Conservation (phyloP, 2,113 vertebrate species). For the Platanista minor region DNA sequence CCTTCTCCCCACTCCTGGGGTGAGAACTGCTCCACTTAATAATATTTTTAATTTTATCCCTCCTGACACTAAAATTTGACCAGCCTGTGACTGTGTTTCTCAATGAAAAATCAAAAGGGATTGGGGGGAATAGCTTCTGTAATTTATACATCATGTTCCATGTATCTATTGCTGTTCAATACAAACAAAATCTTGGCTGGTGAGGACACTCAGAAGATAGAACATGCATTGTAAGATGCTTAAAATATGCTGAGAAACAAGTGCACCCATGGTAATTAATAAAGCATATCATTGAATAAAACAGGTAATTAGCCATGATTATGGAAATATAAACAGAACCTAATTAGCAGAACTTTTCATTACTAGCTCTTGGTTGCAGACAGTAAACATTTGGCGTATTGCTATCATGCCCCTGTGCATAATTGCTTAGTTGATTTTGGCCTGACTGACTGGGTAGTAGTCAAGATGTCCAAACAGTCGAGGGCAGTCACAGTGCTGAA, state of each 20-base stretch:
- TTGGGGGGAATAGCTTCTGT: not conserved
- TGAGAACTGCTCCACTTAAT: not conserved
- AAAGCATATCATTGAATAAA: conserved; percentile 39
- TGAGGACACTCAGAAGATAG: not conserved
- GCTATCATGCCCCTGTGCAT: conserved; percentile 5
- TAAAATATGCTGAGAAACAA: conserved; percentile 34
- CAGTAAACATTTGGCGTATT: conserved; percentile 6
- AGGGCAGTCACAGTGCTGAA: not conserved
- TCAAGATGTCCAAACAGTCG: not conserved
- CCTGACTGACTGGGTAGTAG: not conserved
- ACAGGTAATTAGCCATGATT: conserved; percentile 47
- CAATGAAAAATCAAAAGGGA: not conserved
- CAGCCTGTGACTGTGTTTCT: not conserved
- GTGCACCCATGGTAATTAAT: conserved; percentile 8
- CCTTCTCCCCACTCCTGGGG: not conserved
- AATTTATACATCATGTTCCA: not conserved
- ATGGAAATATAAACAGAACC: conserved; percentile 53
- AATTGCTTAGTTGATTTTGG: conserved; percentile 57
- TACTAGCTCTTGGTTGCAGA: conserved; percentile 11
- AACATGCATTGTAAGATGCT: conserved; percentile 26
- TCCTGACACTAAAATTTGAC: not conserved
- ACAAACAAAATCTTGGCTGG: conserved; percentile 23
- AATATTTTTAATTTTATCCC: not conserved
- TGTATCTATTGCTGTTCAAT: not conserved
- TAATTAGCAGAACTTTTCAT: conserved; percentile 57